Conservation (phyloP, 2,113 vertebrate species). For the Gymnorhina tibicen region DNA sequence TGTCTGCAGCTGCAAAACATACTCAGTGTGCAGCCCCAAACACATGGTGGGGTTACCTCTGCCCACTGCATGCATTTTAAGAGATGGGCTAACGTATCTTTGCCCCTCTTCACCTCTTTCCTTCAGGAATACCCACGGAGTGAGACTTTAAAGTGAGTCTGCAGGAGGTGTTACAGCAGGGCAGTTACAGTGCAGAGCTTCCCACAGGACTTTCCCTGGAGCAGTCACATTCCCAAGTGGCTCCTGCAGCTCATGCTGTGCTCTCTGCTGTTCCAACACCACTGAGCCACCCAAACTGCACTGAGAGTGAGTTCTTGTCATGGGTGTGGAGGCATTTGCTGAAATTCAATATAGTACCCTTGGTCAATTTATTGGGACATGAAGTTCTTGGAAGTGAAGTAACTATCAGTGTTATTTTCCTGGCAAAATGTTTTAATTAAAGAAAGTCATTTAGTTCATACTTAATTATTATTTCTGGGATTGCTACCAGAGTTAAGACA, state of each 20-base stretch:
- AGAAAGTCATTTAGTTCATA: not conserved
- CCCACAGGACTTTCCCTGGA: not conserved
- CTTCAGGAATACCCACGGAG: not conserved
- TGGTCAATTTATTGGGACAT: not conserved
- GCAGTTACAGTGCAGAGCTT: not conserved
- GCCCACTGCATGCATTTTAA: not conserved
- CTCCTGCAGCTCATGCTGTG: not conserved
- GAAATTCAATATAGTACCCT: not conserved
- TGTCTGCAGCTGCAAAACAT: not conserved
- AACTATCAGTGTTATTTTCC: not conserved
- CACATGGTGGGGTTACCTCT: not conserved
- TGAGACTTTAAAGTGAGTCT: not conserved
- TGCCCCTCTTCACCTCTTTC: not conserved
- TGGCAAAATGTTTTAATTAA: not conserved
- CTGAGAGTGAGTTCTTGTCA: not conserved
- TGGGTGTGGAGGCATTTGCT: not conserved
- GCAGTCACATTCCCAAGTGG: not conserved
- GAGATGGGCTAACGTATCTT: not conserved
- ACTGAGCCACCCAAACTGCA: not conserved
- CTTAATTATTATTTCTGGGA: not conserved
- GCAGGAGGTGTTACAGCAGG: not conserved
- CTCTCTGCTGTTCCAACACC: not conserved
- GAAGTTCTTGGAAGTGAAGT: not conserved
- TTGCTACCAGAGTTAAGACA: not conserved
- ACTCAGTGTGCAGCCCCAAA: not conserved